Evolutionary conservation across 2,797 vertebrate species (phyloP), one percentile per base, ranked within the genome.

Genomic region (Pseudochaenichthys georgianus): DNA sequence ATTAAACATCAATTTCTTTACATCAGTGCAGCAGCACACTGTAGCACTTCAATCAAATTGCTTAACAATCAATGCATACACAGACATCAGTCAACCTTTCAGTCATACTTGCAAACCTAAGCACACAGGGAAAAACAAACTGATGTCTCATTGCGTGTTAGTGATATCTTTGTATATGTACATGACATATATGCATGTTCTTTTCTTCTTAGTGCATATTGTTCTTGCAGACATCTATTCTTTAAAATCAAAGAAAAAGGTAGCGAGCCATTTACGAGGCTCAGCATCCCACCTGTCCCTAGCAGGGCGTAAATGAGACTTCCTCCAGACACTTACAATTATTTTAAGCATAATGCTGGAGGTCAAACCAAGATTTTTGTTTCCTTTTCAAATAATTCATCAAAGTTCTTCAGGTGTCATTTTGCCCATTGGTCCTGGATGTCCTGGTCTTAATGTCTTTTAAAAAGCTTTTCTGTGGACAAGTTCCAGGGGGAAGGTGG

Each of bases 141-240:
- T 73, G 87, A 94, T 89, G 91, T 91, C 92, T 94, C 90, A 82
- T 92, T 93, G 90, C 90, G 90, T 91, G 94, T 94, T 94, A 94
- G 93, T 95, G 94, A 95, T 94, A 92, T 95, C 93, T 95, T 93
- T 93, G 93, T 94, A 93, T 92, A 93, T 93, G 93, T 94, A 93
- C 93, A 95, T 93, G 92, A 93, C 91, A 92, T 92, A 91, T 94
- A 93, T 94, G 92, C 93, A 94, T 94, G 91, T 94, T 94, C 85
- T 93, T 92, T 92, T 94, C 79, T 87, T 93, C 87, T 94, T 94
- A 95, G 95, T 95, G 95, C 94, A 95, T 94, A 94, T 90, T 93
- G 92, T 95, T 90, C 89, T 95, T 92, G 94, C 92, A 94, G 92
- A 94, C 87, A 90, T 90, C 86, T 93, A 93, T 85, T 90, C 82